Percentiles rank a stretch among this genome's conserved stretches.
Conservation (phyloP, 2,113 vertebrate species). For the Ranitomeya imitator region DNA sequence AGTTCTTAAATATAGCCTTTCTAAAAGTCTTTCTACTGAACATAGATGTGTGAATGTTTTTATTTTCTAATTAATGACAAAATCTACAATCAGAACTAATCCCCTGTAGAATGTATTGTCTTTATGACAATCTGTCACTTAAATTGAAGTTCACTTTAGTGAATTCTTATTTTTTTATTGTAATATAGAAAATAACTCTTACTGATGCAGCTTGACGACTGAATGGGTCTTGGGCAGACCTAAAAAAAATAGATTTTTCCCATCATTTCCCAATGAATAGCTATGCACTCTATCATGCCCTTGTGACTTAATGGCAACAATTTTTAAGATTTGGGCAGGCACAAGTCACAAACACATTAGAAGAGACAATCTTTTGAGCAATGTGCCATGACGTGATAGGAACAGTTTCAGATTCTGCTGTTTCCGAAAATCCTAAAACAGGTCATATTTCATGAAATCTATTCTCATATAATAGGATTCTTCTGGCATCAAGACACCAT, state of each 20-base stretch:
- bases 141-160: neutral
- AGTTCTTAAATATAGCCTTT: neutral
- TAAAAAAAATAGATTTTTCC: neutral
- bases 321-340: neutral
- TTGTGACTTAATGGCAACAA: neutral
- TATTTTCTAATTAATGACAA: neutral
- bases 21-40: neutral
- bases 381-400: conserved; percentile 14
- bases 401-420: neutral
- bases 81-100: neutral
- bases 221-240: neutral
- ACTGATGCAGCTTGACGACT: neutral
- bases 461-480: neutral
- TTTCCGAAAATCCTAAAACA: neutral
- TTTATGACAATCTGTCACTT: neutral
- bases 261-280: conserved; percentile 3
- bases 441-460: neutral
- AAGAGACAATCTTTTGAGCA: neutral
- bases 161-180: neutral
- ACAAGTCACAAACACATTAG: neutral
- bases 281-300: neutral
- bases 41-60: neutral
- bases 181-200: neutral
- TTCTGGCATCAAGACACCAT: neutral
- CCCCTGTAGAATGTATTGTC: neutral